Conservation (phyloP, 2,888 invertebrate species). For the Aspidapion aeneum region DNA sequence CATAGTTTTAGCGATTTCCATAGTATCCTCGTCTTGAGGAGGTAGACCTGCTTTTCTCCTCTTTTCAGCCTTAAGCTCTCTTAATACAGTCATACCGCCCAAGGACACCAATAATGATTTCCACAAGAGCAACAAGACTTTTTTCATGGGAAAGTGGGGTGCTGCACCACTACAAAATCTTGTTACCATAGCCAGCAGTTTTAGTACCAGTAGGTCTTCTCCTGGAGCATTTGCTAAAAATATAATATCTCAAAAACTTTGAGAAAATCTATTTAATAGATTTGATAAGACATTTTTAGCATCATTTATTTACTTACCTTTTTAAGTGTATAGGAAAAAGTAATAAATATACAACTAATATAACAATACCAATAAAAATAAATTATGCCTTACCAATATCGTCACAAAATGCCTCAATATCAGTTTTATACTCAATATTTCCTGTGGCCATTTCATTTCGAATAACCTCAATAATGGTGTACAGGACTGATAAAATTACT, state of each 20-base stretch:
- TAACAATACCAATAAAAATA: too few relatives aligned
- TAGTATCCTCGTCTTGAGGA: slow-evolving; percentile 84
- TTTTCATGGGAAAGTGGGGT: slow-evolving; percentile 98
- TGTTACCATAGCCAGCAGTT: slow-evolving; percentile 93
- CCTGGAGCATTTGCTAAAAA: slow-evolving; percentile 53
- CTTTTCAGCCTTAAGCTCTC: slow-evolving; percentile 68
- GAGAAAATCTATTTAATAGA: neutral
- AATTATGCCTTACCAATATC: slow-evolving; percentile 48
- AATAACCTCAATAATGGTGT: slow-evolving; percentile 94
- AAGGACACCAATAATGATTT: slow-evolving; percentile 89
- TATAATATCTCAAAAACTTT: neutral
- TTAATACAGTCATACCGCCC: slow-evolving; percentile 85
- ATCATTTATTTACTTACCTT: too few relatives aligned
- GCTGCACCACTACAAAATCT: slow-evolving; percentile 93
- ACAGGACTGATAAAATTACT: slow-evolving; percentile 88
- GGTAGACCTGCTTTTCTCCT: slow-evolving; percentile 69
- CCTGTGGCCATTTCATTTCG: slow-evolving; percentile 61
- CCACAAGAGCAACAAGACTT: slow-evolving; percentile 89
- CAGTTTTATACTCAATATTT: slow-evolving; percentile 45
- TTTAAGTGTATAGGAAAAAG: too few relatives aligned
- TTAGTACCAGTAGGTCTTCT: slow-evolving; percentile 84
- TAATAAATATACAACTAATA: too few relatives aligned
- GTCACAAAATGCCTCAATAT: slow-evolving; percentile 55
- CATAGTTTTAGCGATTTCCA: slow-evolving; percentile 92
- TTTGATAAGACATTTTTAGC: too few relatives aligned